Evolutionary conservation across 2,888 invertebrate genomes (phyloP).

Genomic region (Colostygia pectinataria): DNA sequence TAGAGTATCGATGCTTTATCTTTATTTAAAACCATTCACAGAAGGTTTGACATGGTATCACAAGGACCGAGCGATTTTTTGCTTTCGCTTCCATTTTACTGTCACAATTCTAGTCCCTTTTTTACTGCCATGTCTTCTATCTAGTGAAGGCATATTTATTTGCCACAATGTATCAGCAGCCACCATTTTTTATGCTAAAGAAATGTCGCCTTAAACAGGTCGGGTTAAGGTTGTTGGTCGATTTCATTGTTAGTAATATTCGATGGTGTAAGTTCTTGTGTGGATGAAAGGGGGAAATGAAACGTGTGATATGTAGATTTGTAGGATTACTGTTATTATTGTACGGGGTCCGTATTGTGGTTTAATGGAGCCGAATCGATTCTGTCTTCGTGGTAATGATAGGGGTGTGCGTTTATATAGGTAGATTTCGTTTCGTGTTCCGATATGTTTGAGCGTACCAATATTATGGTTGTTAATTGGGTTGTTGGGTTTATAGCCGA

Average conservation of each 20-base stretch:
- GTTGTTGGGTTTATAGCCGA: slow-evolving; percentile 4
- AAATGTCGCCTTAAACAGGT: slow-evolving; percentile 11
- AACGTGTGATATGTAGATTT: slow-evolving; percentile 70
- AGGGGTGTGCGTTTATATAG: slow-evolving; percentile 36
- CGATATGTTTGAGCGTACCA: slow-evolving; percentile 8
- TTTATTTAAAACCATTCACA: slow-evolving; percentile 23
- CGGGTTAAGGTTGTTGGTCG: slow-evolving; percentile 9
- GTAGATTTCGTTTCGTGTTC: slow-evolving; percentile 26
- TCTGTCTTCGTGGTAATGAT: slow-evolving; percentile 46
- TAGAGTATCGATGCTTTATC: slow-evolving; percentile 14
- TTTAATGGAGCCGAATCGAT: slow-evolving; percentile 54
- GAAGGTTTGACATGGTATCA: slow-evolving; percentile 32
- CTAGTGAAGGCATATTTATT: slow-evolving; percentile 34
- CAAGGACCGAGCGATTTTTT: slow-evolving; percentile 32
- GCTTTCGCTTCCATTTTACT: slow-evolving; percentile 31
- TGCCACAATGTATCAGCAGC: slow-evolving; percentile 15
- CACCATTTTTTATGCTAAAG: background rate
- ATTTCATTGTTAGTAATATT: background rate
- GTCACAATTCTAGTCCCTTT: slow-evolving; percentile 36
- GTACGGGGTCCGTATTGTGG: slow-evolving; percentile 49
- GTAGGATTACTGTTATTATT: slow-evolving; percentile 59
- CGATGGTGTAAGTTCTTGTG: slow-evolving; percentile 38
- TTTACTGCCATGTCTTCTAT: slow-evolving; percentile 39
- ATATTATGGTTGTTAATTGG: slow-evolving; percentile 16
- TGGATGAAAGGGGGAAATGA: slow-evolving; percentile 56